Conservation (phyloP, 2,888 invertebrate genomes). For the Fabriciana adippe region DNA sequence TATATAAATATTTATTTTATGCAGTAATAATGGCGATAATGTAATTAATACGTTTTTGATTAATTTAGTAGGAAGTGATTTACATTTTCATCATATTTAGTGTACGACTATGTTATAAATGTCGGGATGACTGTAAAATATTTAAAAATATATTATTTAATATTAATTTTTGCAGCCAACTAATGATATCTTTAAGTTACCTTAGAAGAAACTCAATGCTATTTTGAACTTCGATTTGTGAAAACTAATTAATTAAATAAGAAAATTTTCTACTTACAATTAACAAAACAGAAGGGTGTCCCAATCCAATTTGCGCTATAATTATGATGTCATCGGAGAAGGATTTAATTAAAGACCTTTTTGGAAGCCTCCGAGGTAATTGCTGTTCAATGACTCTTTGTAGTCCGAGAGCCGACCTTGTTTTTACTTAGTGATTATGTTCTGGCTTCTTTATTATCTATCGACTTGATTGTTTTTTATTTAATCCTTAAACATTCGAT, state of each 20-base stretch:
- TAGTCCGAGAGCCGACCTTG: slow-evolving; percentile 67
- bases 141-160: background rate
- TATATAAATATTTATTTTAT: too few relatives aligned
- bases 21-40: too few relatives aligned
- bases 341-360: slow-evolving; percentile 81
- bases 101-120: too few relatives aligned
- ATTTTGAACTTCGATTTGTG: slow-evolving; percentile 38
- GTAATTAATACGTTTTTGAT: too few relatives aligned
- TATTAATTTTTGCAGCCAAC: slow-evolving; percentile 3
- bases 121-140: too few relatives aligned
- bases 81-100: too few relatives aligned
- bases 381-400: slow-evolving; percentile 80
- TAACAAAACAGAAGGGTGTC: slow-evolving; percentile 75
- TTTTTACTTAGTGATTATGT: slow-evolving; percentile 71
- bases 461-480: slow-evolving; percentile 27
- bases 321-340: slow-evolving; percentile 82
- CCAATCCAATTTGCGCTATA: slow-evolving; percentile 77
- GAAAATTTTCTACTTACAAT: slow-evolving; percentile 71
- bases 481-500: slow-evolving; percentile 7
- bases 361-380: slow-evolving; percentile 77
- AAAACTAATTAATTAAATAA: slow-evolving; percentile 64
- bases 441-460: slow-evolving; percentile 46
- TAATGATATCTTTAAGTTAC: background rate
- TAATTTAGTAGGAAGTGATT: too few relatives aligned
- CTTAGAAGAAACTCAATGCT: slow-evolving; percentile 14